Conservation (phyloP, 2,888 invertebrate genomes). For the Tipula helvola region DNA sequence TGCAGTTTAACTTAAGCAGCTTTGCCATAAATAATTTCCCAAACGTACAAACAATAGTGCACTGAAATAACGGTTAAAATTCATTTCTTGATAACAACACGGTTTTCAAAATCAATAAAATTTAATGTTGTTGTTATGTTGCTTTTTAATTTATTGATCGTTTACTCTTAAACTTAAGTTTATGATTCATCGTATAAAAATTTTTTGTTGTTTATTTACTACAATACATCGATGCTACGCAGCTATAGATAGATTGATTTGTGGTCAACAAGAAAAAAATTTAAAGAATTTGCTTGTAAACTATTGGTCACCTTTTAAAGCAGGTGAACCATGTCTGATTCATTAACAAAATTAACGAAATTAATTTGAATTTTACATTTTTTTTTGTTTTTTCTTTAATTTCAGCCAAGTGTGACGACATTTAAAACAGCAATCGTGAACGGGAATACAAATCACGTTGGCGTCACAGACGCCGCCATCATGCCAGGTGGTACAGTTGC, state of each 20-base stretch:
- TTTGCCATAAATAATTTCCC: no score
- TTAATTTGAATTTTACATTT: neutral
- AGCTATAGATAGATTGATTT: neutral
- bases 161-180: neutral
- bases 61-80: neutral
- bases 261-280: neutral
- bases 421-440: conserved; percentile 35
- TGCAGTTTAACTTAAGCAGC: no score
- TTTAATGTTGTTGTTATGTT: neutral
- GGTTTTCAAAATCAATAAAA: neutral
- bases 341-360: neutral
- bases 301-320: neutral
- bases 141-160: neutral
- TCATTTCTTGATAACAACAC: neutral
- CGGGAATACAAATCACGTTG: conserved; percentile 31
- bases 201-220: neutral
- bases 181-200: neutral
- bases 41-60: neutral
- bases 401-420: conserved; percentile 34
- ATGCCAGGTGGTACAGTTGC: conserved; percentile 56
- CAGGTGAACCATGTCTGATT: neutral
- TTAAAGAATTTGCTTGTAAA: neutral
- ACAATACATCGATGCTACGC: neutral
- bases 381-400: neutral
- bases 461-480: conserved; percentile 27